Conservation (phyloP, 1,140 invertebrate species). For the Hycleus phaleratus region DNA sequence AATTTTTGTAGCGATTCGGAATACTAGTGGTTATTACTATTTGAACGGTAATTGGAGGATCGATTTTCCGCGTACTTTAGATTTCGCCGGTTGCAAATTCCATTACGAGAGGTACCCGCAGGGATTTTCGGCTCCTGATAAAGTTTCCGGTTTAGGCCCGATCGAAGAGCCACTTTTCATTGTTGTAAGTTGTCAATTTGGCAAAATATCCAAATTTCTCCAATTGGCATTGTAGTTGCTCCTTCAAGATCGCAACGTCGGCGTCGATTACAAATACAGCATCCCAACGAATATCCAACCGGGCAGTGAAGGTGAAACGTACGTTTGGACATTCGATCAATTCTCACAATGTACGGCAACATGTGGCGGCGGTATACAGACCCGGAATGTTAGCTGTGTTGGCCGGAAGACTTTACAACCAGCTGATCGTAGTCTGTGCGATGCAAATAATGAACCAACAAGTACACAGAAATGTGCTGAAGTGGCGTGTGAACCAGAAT, state of each 20-base stretch:
- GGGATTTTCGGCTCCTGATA: constrained; percentile 75
- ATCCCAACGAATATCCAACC: constrained; percentile 65
- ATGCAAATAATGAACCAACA: constrained; percentile 56
- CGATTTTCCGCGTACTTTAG: constrained; percentile 72
- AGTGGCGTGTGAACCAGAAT: constrained; percentile 74
- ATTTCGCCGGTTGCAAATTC: constrained; percentile 77
- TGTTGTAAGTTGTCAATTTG: constrained; percentile 38
- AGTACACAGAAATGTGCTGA: constrained; percentile 64
- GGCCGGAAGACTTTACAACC: constrained; percentile 56
- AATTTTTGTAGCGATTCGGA: constrained; percentile 62
- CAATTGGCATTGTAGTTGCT: constrained; percentile 48
- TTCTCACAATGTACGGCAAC: constrained; percentile 72
- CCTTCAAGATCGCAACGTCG: constrained; percentile 78
- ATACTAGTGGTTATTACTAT: constrained; percentile 75
- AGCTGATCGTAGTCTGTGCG: constrained; percentile 71
- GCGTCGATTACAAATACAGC: constrained; percentile 87
- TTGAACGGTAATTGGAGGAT: constrained; percentile 92
- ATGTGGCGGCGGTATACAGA: constrained; percentile 83
- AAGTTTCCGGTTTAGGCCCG: constrained; percentile 73
- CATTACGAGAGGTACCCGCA: constrained; percentile 77
- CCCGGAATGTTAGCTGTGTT: constrained; percentile 63
- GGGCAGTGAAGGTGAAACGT: constrained; percentile 58
- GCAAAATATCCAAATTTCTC: too few relatives aligned
- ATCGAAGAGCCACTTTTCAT: constrained; percentile 81
- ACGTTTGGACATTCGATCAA: constrained; percentile 71